A percentile compares a stretch with the other conserved stretches of the same genome.
phyloP scores from a whole-genome alignment of 2,888 invertebrate species.

The Troides aeacus region DNA sequence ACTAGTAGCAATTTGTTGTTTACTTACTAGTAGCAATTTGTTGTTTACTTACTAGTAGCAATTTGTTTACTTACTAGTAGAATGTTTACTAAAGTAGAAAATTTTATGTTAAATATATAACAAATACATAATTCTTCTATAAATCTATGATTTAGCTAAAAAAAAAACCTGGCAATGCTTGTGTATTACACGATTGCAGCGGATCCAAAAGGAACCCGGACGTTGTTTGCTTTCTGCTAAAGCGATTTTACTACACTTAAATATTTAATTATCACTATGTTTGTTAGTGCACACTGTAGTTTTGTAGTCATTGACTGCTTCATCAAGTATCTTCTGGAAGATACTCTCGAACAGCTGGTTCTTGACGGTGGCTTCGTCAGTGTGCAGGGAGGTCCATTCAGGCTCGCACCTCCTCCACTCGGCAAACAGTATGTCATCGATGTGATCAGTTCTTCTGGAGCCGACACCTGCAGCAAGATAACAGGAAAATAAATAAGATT shows the following conservation, averaged over 20 bases:
- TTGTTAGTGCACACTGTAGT: constrained; percentile 43
- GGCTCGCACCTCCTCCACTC: constrained; percentile 74
- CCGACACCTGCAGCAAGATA: constrained; percentile 50
- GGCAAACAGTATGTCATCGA: constrained; percentile 68
- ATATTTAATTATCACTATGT: constrained; percentile 16
- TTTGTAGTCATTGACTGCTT: constrained; percentile 69
- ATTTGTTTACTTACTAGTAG: too few relatives aligned
- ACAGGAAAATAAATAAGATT: too few relatives aligned
- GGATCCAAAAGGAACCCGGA: too few relatives aligned
- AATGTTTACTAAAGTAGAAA: too few relatives aligned
- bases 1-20: too few relatives aligned
- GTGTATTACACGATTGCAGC: neutral
- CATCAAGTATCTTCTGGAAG: constrained; percentile 64
- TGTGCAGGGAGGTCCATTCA: constrained; percentile 67
- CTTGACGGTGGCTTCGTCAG: constrained; percentile 64
- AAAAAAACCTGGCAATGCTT: constrained; percentile 5
- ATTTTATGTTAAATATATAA: too few relatives aligned
- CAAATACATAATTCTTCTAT: too few relatives aligned
- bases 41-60: too few relatives aligned
- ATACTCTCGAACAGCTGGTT: constrained; percentile 70
- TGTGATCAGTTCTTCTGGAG: constrained; percentile 65
- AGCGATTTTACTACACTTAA: constrained; percentile 8
- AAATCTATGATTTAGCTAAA: neutral
- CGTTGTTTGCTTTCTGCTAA: neutral
- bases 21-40: too few relatives aligned